Evolutionary conservation across 2,888 invertebrate species (phyloP).

Genomic region (Brachycybe producta): DNA sequence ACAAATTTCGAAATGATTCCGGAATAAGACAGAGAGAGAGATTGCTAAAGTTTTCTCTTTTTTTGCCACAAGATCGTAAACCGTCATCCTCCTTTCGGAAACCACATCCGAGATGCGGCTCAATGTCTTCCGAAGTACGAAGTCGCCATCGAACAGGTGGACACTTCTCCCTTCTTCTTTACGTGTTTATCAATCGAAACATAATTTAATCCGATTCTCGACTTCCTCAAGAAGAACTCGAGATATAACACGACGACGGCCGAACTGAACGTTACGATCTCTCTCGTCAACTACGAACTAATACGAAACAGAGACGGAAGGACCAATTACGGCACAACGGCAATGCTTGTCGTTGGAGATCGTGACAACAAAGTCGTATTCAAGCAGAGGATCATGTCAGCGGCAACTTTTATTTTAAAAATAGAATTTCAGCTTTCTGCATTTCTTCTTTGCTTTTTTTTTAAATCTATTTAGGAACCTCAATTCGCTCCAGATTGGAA

Average conservation of each 20-base stretch:
- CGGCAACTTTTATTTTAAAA: conserved; percentile 6
- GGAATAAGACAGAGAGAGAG: neutral
- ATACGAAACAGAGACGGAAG: no score
- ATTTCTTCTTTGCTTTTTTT: neutral
- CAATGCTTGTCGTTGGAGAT: conserved; percentile 50
- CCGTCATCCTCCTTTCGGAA: conserved; percentile 58
- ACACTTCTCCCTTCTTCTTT: conserved; percentile 4
- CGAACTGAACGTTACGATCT: conserved; percentile 15
- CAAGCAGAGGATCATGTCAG: conserved; percentile 45
- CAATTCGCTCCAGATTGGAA: no score
- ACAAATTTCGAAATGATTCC: neutral
- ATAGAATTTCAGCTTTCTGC: neutral
- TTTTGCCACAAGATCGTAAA: conserved; percentile 47
- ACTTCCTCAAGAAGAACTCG: no score
- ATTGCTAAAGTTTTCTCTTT: neutral
- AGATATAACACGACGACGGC: neutral
- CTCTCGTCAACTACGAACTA: conserved; percentile 18
- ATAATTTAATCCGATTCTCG: neutral
- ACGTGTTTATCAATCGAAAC: conserved; percentile 7
- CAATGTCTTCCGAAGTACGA: conserved; percentile 49
- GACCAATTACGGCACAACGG: no score
- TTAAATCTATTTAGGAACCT: no score
- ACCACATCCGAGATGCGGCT: conserved; percentile 48
- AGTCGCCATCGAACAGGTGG: conserved; percentile 33
- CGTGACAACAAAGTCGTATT: conserved; percentile 46